Evolutionary conservation across 1,140 invertebrate genomes (phyloP), one percentile per base, ranked within the genome.

Genomic region (Drosophila parvula): DNA sequence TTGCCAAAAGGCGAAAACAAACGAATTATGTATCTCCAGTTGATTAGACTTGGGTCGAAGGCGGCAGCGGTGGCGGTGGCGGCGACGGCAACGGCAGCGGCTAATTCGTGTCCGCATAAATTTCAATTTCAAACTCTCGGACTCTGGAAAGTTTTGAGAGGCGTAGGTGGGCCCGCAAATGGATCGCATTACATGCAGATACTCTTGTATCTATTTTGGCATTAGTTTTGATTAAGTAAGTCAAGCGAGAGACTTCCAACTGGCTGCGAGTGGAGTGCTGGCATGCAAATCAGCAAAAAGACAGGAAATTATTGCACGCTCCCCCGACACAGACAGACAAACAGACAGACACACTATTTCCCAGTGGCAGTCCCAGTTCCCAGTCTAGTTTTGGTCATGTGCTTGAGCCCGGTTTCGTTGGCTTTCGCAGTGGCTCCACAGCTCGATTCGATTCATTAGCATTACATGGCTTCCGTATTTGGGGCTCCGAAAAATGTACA

Each of bases 391-490:
- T 81, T 73, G 62, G 74, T 50, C 73, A 81, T 77, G 79, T 74
- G 78, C 38, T 28, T 7, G 41, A 74, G 78, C 74, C 34, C 28
- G 58, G 60, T 76, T 69, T 79, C 28, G 62, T 58, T 75, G 43
- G 36, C 44, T 79, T 61, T 22, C 3, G 22, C 22, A 22, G 22
- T 22, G 22, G 22, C 22, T 22, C 14, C 14, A 16, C 16, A 36
- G 16, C 32, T 22, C 61, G 76, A 88, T 89, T 88, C 84, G 22
- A 88, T 89, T 88, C 84, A 89, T 88, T 89, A 88, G 83, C 84
- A 89, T 84, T 88, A 78, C 84, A 89, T 61, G 74, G 84, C 83
- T 89, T 88, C 83, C 83, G 83, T 88, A 88, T 88, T 84, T 88
- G 80, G 82, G 69, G 44, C 44, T 43, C 40, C 57, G 36, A 74